phyloP scores from a whole-genome alignment of 1,140 invertebrate species.

The Drusus annulatus region DNA sequence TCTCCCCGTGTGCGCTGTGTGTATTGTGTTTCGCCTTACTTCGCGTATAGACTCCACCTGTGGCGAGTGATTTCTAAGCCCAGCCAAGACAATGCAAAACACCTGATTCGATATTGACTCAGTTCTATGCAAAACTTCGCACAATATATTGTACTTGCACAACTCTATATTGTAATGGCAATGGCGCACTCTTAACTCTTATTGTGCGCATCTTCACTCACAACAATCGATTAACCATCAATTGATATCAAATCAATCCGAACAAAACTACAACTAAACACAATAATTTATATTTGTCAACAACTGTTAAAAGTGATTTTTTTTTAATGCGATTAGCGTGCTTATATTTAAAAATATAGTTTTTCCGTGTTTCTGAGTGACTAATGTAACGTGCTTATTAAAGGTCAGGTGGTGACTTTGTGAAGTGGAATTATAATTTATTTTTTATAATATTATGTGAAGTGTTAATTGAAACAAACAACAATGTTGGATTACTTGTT shows the following conservation, averaged over 20 bases:
- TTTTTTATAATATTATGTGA: constrained; percentile 13
- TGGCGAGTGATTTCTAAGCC: constrained; percentile 17
- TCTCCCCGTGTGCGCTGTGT: constrained; percentile 3
- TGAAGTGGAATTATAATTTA: constrained; percentile 19
- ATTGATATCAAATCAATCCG: neutral
- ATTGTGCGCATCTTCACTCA: neutral
- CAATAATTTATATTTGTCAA: too few relatives aligned
- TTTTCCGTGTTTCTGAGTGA: neutral
- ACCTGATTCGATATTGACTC: constrained; percentile 33
- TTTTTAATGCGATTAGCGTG: too few relatives aligned
- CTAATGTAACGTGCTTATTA: neutral
- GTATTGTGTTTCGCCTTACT: neutral
- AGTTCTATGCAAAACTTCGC: constrained; percentile 16
- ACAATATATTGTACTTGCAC: neutral
- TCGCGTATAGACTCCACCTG: constrained; percentile 5
- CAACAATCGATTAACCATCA: neutral
- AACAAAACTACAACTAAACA: too few relatives aligned
- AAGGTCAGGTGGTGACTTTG: neutral
- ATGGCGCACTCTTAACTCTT: neutral
- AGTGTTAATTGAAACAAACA: constrained; percentile 21
- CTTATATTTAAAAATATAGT: neutral
- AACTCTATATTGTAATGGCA: neutral
- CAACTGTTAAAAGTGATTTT: too few relatives aligned
- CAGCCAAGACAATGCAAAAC: constrained; percentile 12
- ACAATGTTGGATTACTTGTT: constrained; percentile 68